Percentiles rank a stretch among this genome's conserved stretches.
Conservation (phyloP, 2,888 invertebrate genomes). For the Cataglyphis livida region DNA sequence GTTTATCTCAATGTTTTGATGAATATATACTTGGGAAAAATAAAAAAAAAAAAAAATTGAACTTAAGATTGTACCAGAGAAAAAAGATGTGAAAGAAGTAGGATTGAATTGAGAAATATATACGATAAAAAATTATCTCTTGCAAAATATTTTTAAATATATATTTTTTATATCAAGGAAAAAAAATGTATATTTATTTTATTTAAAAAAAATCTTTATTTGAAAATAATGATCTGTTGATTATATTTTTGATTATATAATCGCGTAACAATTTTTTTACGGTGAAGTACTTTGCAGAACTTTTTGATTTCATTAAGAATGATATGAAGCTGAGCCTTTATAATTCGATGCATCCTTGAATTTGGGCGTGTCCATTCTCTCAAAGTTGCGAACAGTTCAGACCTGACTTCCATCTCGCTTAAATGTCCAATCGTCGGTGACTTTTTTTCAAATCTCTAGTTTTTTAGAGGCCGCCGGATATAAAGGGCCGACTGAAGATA, state of each 20-base stretch:
- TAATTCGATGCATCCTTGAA: slow-evolving; percentile 49
- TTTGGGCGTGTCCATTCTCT: slow-evolving; percentile 37
- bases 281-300: slow-evolving; percentile 39
- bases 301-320: slow-evolving; percentile 51
- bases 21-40: not conserved
- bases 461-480: slow-evolving; percentile 37
- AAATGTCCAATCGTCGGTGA: slow-evolving; percentile 32
- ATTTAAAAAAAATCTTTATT: not conserved
- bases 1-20: not conserved
- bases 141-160: not conserved
- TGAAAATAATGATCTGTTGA: not conserved
- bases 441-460: slow-evolving; percentile 47
- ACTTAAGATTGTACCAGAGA: not conserved
- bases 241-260: not conserved
- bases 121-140: not conserved
- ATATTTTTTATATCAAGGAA: not conserved
- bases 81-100: not conserved
- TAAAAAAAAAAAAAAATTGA: not conserved
- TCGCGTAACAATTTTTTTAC: not conserved
- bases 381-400: slow-evolving; percentile 31
- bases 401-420: slow-evolving; percentile 32
- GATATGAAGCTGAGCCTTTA: slow-evolving; percentile 40
- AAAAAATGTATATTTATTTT: not conserved
- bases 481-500: slow-evolving; percentile 25
- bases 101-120: not conserved